Evolutionary conservation across 2,888 invertebrate species (phyloP).

Genomic region (Heteromurus nitidus): DNA sequence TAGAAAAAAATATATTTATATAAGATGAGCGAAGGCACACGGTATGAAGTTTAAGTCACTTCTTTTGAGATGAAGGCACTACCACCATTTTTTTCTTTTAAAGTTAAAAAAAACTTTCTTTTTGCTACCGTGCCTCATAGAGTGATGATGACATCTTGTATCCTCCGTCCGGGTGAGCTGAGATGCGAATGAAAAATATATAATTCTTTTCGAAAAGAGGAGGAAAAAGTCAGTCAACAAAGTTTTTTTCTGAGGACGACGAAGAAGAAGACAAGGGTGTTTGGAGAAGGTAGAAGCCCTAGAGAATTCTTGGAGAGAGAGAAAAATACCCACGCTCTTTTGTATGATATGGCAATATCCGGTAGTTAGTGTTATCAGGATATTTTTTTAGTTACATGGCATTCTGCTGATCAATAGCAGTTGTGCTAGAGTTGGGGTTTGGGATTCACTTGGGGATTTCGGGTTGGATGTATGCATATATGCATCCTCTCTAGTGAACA

Average conservation of each 20-base stretch:
- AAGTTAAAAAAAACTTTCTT: not conserved
- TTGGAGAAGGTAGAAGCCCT: not conserved
- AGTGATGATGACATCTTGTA: not conserved
- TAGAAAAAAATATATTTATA: too few relatives aligned
- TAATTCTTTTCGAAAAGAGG: not conserved
- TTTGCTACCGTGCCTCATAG: not conserved
- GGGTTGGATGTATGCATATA: not conserved
- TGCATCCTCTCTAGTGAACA: not conserved
- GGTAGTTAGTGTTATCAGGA: not conserved
- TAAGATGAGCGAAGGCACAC: conserved; percentile 8
- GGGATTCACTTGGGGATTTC: not conserved
- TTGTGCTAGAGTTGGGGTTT: not conserved
- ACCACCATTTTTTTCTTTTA: not conserved
- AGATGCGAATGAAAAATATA: not conserved
- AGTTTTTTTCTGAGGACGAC: not conserved
- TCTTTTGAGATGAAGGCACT: conserved; percentile 3
- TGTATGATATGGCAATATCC: not conserved
- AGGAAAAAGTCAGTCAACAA: not conserved
- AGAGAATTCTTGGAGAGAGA: not conserved
- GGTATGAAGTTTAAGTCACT: not conserved
- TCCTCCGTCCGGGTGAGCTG: too few relatives aligned
- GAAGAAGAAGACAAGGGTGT: not conserved
- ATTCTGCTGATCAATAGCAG: not conserved
- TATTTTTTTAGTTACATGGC: not conserved
- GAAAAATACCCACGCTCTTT: not conserved